Conservation (phyloP, 1,140 invertebrate genomes). For the Muscidifurax raptorellus region DNA sequence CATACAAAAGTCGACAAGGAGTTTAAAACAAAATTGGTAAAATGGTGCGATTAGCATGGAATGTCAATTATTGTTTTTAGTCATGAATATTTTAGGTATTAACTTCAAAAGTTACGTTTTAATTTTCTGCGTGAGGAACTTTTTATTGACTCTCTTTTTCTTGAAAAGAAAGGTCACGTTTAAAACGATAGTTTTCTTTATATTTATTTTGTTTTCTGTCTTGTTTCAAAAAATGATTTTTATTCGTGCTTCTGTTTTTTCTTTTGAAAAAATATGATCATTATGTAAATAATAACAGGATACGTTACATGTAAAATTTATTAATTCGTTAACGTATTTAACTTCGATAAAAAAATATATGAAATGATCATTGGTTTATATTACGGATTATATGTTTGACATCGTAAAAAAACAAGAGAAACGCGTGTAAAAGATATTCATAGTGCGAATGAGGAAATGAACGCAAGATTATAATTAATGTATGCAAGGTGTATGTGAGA, state of each 20-base stretch:
- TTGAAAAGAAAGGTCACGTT: background rate
- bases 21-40: background rate
- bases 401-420: conserved; percentile 6
- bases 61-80: conserved; percentile 31
- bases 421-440: conserved; percentile 11
- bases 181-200: background rate
- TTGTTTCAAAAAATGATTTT: background rate
- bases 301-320: conserved; percentile 34
- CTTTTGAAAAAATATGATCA: conserved; percentile 11
- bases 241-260: background rate
- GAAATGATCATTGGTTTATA: conserved; percentile 40
- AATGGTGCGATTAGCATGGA: conserved; percentile 17
- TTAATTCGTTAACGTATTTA: background rate
- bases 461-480: background rate
- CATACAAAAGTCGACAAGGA: background rate
- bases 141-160: conserved; percentile 16
- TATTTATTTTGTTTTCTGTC: conserved; percentile 20
- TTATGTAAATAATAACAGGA: conserved; percentile 40
- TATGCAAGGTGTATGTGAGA: background rate
- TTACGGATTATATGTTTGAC: conserved; percentile 1
- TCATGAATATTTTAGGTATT: background rate
- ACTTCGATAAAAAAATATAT: conserved; percentile 14
- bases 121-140: conserved; percentile 2
- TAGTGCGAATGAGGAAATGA: conserved; percentile 18
- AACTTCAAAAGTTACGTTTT: conserved; percentile 5